phyloP scores from a whole-genome alignment of 2,888 invertebrate genomes.

The Cryptosula pallasiana region DNA sequence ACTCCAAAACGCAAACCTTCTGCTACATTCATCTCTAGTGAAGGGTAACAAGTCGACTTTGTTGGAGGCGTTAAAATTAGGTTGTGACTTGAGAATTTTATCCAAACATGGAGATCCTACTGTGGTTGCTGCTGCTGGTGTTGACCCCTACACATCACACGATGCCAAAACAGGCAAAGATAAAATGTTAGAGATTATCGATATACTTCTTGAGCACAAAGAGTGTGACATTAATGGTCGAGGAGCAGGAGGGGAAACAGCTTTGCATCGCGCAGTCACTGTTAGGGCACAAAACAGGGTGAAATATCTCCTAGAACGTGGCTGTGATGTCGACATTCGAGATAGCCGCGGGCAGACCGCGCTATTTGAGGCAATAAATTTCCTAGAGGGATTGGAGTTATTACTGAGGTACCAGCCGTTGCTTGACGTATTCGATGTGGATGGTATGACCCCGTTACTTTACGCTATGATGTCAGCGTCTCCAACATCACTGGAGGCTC shows the following conservation, averaged over 20 bases:
- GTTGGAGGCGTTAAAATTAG: slow-evolving; percentile 15
- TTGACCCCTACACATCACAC: not conserved
- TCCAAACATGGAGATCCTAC: slow-evolving; percentile 15
- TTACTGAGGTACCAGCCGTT: not conserved
- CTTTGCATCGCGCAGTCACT: not conserved
- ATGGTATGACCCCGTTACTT: not conserved
- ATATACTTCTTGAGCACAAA: slow-evolving; percentile 6
- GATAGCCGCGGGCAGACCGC: slow-evolving; percentile 19
- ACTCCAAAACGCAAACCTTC: slow-evolving; percentile 2
- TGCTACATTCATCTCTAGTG: not conserved
- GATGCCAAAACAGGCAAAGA: slow-evolving; percentile 7
- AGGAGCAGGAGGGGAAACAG: slow-evolving; percentile 11
- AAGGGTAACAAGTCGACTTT: slow-evolving; percentile 15
- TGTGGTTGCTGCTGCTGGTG: not conserved
- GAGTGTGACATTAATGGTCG: not conserved
- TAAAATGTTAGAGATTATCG: not conserved
- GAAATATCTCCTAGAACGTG: not conserved
- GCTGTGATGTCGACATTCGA: slow-evolving; percentile 17
- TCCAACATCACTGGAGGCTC: not conserved
- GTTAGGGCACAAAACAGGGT: not conserved
- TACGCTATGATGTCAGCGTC: slow-evolving; percentile 11
- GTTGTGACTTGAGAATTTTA: not conserved
- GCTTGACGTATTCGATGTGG: slow-evolving; percentile 9
- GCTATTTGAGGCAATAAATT: not conserved
- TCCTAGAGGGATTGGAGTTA: slow-evolving; percentile 6